phyloP scores from a whole-genome alignment of 2,113 vertebrate genomes.

The Myotis lucifugus region DNA sequence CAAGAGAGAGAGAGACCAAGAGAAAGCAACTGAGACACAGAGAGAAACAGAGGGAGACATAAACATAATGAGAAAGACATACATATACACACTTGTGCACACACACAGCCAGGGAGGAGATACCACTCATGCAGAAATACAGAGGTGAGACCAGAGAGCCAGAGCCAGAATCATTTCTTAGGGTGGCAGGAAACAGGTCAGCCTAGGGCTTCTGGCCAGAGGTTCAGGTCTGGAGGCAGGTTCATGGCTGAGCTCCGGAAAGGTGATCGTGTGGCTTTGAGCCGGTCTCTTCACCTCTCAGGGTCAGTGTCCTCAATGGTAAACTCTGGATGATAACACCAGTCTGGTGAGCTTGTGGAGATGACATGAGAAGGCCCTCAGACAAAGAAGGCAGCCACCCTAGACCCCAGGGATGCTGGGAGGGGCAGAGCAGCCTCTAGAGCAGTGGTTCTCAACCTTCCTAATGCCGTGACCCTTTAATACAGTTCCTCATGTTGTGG shows the following conservation, averaged over 20 bases:
- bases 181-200: background rate
- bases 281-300: background rate
- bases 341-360: background rate
- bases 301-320: background rate
- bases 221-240: background rate
- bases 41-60: background rate
- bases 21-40: background rate
- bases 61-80: background rate
- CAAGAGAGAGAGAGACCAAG: background rate
- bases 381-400: background rate
- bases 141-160: background rate
- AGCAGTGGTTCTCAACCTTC: too few species aligned
- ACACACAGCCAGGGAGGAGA: background rate
- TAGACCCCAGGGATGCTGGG: accelerated
- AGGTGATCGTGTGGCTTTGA: background rate
- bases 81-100: background rate
- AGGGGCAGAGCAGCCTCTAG: background rate
- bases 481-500: too few species aligned
- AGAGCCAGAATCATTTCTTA: background rate
- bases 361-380: background rate
- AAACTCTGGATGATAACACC: background rate
- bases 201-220: background rate
- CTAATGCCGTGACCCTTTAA: too few species aligned
- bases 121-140: background rate
- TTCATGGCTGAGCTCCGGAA: background rate